Percentiles rank a stretch among this genome's conserved stretches.
These are phyloP conservation scores for Prunella himalayana DNA, from an alignment of 2,113 vertebrate species.

Conservation along the genomic window DNA sequence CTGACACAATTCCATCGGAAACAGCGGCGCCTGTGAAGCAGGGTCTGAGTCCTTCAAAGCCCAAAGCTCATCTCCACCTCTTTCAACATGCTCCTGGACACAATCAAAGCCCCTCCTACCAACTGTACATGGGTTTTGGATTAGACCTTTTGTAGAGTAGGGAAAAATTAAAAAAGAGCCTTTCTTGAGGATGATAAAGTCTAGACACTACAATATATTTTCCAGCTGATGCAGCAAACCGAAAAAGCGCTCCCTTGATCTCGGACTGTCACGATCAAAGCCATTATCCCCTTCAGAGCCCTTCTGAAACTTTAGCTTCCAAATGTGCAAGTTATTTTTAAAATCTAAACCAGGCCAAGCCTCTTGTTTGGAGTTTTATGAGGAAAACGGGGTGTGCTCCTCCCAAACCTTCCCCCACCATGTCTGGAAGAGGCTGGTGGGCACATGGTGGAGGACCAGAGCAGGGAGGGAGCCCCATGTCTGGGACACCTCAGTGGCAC, in stretches of 20 bases:
- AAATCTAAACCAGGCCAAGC: conserved; percentile 62
- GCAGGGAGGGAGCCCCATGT: not conserved
- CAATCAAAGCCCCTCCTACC: not conserved
- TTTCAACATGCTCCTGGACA: not conserved
- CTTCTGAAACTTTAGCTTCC: conserved; percentile 60
- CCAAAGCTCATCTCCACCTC: not conserved
- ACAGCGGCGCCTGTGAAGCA: rapidly evolving
- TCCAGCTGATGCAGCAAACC: conserved; percentile 54
- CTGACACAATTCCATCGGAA: not conserved
- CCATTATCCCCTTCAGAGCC: not conserved
- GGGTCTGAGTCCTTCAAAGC: not conserved
- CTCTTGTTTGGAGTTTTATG: conserved; percentile 36
- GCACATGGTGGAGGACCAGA: not conserved
- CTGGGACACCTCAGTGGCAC: not conserved
- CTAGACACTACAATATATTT: conserved; percentile 54
- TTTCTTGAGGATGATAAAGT: conserved; percentile 30
- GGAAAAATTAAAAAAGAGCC: not conserved
- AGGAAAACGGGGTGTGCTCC: not conserved
- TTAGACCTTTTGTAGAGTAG: not conserved
- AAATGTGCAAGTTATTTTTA: conserved; percentile 61
- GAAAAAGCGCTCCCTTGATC: conserved; percentile 44
- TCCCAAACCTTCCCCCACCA: not conserved
- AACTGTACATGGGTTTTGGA: not conserved
- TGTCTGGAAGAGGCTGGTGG: not conserved
- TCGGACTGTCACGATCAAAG: conserved; percentile 52